Base-by-base conservation (phyloP, 2,888 invertebrate species). In the Ditula angustiorana region DNA sequence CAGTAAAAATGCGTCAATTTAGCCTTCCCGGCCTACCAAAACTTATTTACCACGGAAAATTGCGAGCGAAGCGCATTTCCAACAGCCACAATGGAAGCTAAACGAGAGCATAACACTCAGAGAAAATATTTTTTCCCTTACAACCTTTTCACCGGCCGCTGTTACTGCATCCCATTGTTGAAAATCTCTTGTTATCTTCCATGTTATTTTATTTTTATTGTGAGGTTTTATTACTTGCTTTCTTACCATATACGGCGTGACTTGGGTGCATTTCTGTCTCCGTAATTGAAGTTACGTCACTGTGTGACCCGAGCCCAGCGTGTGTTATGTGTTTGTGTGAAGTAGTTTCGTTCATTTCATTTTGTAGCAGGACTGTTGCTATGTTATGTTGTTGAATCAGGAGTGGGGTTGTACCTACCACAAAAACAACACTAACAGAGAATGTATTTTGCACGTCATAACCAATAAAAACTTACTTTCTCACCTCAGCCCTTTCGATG, bases 161-260 rank as follows among this genome's bases (percentile, higher is more conserved):
- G 49, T 57, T 66, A 59, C 68, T 46, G 56, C 47, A 57, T 55
- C 13, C 61, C 58, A 71, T 77, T 76, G 76, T 75, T 70, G 68
- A 58, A 63, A 66, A 62, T 74, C 69, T 71, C 75, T 75, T 74
- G 73, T 77, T 75, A 76, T 76, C 76, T 74, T 46, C 49, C 59
- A 63, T 69, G 71, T 74, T 76, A 74, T 74, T 73, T 73, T 71
- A 67, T 66, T 77, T 76, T 74, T 75, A 77, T 72, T 71, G 73
- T 70, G 53, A 64, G 64, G 71, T 71, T 72, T 69, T 69, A 70
- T 70, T 71, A 66, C 70, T 72, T 53, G 41, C 35, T 53, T 66
- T 63, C 33, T 52, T 59, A 19, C 23, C 44, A 10, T 26, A 30
- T 50, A 49, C 41, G 24, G 35, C 30, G 13, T 53, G 24, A 47